Percentiles rank a stretch among this genome's conserved stretches.
Conservation (phyloP, 2,797 vertebrate species). For the Champsocephalus gunnari region DNA sequence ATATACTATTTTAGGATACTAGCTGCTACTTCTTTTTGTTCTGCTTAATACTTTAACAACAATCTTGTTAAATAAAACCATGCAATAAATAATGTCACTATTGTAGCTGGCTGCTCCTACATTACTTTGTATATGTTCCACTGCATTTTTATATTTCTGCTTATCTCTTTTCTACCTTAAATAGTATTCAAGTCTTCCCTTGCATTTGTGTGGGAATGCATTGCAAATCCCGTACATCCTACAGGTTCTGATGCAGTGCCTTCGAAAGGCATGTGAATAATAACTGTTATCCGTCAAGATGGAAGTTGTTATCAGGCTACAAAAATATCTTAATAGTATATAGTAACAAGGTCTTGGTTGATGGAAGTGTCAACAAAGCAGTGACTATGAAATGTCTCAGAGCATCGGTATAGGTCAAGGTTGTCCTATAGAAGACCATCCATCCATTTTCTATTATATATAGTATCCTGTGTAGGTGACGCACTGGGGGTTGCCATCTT, state of each 20-base stretch:
- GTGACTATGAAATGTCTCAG: neutral
- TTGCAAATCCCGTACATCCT: neutral
- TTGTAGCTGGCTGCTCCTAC: no score
- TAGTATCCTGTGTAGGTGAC: neutral
- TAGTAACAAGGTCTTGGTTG: neutral
- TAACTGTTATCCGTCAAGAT: neutral
- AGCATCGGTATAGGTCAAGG: neutral
- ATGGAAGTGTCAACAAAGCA: neutral
- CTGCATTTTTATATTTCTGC: no score
- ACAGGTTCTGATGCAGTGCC: neutral
- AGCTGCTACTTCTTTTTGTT: no score
- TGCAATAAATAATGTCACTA: no score
- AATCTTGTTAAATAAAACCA: no score
- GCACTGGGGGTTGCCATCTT: neutral
- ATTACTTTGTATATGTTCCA: constrained; percentile 4
- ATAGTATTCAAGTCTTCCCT: no score
- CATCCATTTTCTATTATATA: neutral
- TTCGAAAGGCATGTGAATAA: constrained; percentile 8
- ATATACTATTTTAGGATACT: no score
- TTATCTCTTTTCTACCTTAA: no score
- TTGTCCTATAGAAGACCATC: neutral
- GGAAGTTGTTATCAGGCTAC: neutral
- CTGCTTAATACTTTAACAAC: no score
- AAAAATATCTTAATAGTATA: no score
- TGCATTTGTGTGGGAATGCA: neutral